Conservation (phyloP, 2,113 vertebrate species). For the Camelus dromedarius region DNA sequence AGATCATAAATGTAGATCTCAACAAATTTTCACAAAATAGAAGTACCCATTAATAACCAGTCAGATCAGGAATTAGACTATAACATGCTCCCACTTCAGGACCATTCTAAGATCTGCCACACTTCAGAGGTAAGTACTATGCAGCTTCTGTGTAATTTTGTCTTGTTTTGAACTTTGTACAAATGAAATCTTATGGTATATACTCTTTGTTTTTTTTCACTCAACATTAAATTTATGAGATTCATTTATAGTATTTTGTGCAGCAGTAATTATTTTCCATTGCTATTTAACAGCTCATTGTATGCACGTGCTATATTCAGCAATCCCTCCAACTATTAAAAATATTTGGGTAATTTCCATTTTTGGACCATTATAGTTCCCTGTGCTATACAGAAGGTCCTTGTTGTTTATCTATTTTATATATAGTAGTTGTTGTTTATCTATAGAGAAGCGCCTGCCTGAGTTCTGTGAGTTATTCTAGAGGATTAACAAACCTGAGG, state of each 20-base stretch:
- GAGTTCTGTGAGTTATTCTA: neutral
- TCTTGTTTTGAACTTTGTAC: neutral
- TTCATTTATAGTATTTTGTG: neutral
- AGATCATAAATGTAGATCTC: neutral
- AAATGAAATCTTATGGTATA: no score
- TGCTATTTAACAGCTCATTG: neutral
- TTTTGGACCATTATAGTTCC: no score
- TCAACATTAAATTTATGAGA: neutral
- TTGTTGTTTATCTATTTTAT: no score
- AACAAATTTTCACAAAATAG: neutral
- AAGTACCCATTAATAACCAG: neutral
- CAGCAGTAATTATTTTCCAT: neutral
- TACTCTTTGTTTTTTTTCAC: neutral
- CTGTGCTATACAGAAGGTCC: no score
- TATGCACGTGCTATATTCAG: neutral
- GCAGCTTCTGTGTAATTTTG: neutral
- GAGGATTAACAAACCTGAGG: neutral
- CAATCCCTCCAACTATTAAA: neutral
- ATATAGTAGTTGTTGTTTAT: no score
- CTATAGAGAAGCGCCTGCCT: neutral
- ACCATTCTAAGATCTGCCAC: neutral
- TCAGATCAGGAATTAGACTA: neutral
- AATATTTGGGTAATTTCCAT: neutral
- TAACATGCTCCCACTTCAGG: neutral
- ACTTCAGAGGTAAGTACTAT: neutral